A percentile compares a stretch with the other conserved stretches of the same genome.
Evolutionary conservation across 2,113 vertebrate species (phyloP).

Genomic region (Agapornis roseicollis): DNA sequence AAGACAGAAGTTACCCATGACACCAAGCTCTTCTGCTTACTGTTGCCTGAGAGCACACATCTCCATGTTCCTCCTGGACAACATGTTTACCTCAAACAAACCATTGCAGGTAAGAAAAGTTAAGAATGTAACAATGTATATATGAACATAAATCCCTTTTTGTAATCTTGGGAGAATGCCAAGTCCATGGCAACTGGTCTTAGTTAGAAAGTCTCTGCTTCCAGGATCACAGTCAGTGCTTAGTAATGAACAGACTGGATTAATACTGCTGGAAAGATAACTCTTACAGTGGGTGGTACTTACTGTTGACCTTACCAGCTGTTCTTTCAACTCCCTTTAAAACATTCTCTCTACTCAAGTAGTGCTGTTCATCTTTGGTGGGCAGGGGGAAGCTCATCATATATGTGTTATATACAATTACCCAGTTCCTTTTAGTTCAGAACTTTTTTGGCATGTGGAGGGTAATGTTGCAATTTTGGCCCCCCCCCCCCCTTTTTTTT

Average conservation of each 20-base stretch:
- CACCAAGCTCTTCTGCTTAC: slow-evolving; percentile 83
- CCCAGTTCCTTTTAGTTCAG: background rate
- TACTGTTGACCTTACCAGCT: background rate
- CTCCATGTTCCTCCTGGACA: slow-evolving; percentile 84
- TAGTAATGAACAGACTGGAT: background rate
- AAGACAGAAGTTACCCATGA: slow-evolving; percentile 86
- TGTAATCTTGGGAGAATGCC: background rate
- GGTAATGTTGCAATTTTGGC: background rate
- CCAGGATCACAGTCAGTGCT: background rate
- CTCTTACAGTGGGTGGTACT: background rate
- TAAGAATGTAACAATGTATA: background rate
- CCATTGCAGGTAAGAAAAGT: slow-evolving; percentile 80
- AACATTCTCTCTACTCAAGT: background rate
- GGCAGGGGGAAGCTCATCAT: background rate
- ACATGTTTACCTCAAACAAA: slow-evolving; percentile 90
- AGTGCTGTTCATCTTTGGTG: background rate
- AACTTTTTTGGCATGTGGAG: background rate
- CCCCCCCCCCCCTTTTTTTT: background rate
- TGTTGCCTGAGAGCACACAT: slow-evolving; percentile 79
- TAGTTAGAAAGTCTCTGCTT: background rate
- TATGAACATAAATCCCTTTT: background rate
- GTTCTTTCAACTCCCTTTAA: background rate
- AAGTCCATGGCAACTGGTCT: background rate
- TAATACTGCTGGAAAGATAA: background rate
- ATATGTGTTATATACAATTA: background rate